Evolutionary conservation across 2,113 vertebrate genomes (phyloP), one percentile per base, ranked within the genome.

Genomic region (Platanista minor): DNA sequence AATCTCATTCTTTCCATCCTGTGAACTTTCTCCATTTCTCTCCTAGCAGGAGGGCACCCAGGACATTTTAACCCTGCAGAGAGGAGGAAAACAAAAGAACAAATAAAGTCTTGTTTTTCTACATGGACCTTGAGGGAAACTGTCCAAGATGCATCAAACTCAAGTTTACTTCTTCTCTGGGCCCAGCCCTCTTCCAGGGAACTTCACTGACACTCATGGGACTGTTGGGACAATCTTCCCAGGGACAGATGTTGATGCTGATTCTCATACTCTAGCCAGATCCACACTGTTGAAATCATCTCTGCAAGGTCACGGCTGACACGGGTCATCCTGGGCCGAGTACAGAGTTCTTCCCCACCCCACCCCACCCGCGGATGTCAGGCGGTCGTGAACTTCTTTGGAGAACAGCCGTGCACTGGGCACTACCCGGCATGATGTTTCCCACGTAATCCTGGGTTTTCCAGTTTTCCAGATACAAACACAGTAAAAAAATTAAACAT

Each of bases 261-360:
- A n/a, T 18, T 43, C 54, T 78, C 18, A 9, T 1, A 27, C 3
- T 69, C n/a, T 74, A 33, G 17, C 61, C 12, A 0, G 10, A 15
- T 12, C 12, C 23, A 12, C 3, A 20, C 21, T 5, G 17, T 64
- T n/a, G 61, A 86, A 20, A 67, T 39, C 18, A 27, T 41, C 52
- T 46, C 29, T 36, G 54, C 52, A 36, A 36, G 39, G 77, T 90
- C 72, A 90, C 18, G 12, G 52, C 33, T 39, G 20, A 64, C 57
- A 61, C 10, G 2, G 1, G 72, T 67, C 80, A 25, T 15, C 41
- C 8, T 12, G 17, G 21, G 5, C 0, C 0, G 7, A 52, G 11
- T 18, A 1, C 23, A 5, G 11, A 23, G 2, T n/a, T 57, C 33
- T 18, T n/a, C 59, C n/a, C n/a, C n/a, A n/a, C n/a, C n/a, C 46